Evolutionary conservation across 2,113 vertebrate species (phyloP), one percentile per base, ranked within the genome.

Genomic region (Podilymbus podiceps): DNA sequence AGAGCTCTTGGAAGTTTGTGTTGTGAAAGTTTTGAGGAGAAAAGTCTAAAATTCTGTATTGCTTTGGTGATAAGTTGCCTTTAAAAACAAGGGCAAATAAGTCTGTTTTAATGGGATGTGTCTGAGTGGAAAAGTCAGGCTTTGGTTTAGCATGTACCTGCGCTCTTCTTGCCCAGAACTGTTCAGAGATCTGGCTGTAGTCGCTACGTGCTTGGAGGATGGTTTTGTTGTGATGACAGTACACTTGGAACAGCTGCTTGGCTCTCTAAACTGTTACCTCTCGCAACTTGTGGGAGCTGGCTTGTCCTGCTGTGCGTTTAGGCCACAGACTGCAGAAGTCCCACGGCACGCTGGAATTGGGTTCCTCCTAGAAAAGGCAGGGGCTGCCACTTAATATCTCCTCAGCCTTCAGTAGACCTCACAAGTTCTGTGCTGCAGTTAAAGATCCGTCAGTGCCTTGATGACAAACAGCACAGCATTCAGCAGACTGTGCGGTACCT

Each of bases 241-340:
- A 15, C 69, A 21, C 67, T 80, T 79, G 85, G 75, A 91, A 77
- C 90, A 96, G 85, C 74, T 91, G 40, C 63, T 85, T 94, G 89
- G 71, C 91, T 78, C 71, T 89, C 81, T 76, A 15, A 89, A 49
- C 46, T 78, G 74, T 49, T 94, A 46, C 63, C 63, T 93, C 91
- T 63, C 50, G 40, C 52, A 64, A 11, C 44, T 89, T 79, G 66
- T 56, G 72, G 80, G 92, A 83, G 67, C 67, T 77, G 82, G 46
- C 63, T 79, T 42, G 56, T 64, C 50, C 19, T 77, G 46, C 33
- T 50, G 8, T 25, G 46, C 9, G 1, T 82, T 93, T 82, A 11
- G 64, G 62, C 53, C 28, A 58, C 27, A 15, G 33, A 13, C 33
- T 46, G 46, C 62, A 79, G 38, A 80, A 93, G 63, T 42, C 69